A percentile compares a stretch with the other conserved stretches of the same genome.
Evolutionary conservation across 2,888 invertebrate genomes (phyloP).

Genomic region (Eugnorisma glareosa): DNA sequence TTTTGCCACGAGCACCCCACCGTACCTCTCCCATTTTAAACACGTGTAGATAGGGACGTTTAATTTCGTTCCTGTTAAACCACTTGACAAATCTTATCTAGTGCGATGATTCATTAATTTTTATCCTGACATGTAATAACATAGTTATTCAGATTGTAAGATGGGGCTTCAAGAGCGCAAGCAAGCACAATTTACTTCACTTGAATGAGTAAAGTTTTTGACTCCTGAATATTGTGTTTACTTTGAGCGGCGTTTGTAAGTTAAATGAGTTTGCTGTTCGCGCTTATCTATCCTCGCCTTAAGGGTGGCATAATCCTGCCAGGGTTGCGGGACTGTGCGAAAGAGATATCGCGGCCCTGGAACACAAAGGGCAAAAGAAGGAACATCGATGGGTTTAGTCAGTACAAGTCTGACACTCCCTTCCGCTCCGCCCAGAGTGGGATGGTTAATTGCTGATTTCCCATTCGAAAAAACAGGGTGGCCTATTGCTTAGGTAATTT

Average conservation of each 20-base stretch:
- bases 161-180: conserved; percentile 8
- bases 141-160: background rate
- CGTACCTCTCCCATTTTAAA: background rate
- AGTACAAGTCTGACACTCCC: too few species aligned
- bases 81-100: conserved; percentile 44
- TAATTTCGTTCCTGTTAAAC: conserved; percentile 26
- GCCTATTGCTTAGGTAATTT: background rate
- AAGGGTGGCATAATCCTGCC: background rate
- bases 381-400: too few species aligned
- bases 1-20: background rate
- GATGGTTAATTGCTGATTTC: too few species aligned
- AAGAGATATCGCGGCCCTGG: too few species aligned
- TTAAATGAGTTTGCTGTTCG: conserved; percentile 40
- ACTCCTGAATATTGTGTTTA: conserved; percentile 28
- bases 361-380: too few species aligned
- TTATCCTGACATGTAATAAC: conserved; percentile 41
- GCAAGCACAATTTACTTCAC: conserved; percentile 13
- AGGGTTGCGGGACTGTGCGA: too few species aligned
- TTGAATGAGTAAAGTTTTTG: conserved; percentile 32
- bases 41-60: conserved; percentile 7
- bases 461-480: too few species aligned
- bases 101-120: conserved; percentile 47
- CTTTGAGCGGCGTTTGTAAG: conserved; percentile 23
- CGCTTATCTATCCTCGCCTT: conserved; percentile 10
- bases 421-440: too few species aligned